Conservation (phyloP, 2,888 invertebrate genomes). For the Griposia aprilina region DNA sequence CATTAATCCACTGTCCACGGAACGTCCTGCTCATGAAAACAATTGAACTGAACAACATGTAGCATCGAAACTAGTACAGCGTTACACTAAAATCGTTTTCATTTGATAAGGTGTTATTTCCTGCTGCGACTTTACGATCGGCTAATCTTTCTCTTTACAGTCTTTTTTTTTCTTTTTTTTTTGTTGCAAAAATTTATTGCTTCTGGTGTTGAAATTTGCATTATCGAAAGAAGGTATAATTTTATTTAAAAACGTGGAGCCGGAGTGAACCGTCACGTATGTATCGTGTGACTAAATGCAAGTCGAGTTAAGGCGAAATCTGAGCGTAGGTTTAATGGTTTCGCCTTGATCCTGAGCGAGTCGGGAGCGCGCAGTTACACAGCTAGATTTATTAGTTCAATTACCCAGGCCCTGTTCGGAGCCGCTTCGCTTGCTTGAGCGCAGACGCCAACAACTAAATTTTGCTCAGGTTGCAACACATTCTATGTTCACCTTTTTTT, state of each 20-base stretch:
- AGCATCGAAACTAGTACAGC: constrained; percentile 58
- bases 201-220: constrained; percentile 33
- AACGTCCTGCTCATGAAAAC: constrained; percentile 73
- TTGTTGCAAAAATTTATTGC: constrained; percentile 44
- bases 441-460: constrained; percentile 87
- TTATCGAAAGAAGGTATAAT: constrained; percentile 56
- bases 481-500: constrained; percentile 73
- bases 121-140: constrained; percentile 57
- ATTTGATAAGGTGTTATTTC: constrained; percentile 63
- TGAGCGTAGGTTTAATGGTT: constrained; percentile 85
- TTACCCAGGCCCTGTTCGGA: constrained; percentile 86
- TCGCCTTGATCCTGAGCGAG: constrained; percentile 84
- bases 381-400: constrained; percentile 90
- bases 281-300: constrained; percentile 75
- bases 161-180: constrained; percentile 40
- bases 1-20: constrained; percentile 59
- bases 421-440: constrained; percentile 84
- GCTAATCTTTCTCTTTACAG: constrained; percentile 49
- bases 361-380: constrained; percentile 80
- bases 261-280: constrained; percentile 60
- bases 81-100: constrained; percentile 56
- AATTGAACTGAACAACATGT: constrained; percentile 60
- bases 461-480: constrained; percentile 82
- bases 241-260: constrained; percentile 58
- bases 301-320: constrained; percentile 76